Evolutionary conservation across 2,888 invertebrate species (phyloP), one percentile per base, ranked within the genome.

Genomic region (Nomada ruficornis): DNA sequence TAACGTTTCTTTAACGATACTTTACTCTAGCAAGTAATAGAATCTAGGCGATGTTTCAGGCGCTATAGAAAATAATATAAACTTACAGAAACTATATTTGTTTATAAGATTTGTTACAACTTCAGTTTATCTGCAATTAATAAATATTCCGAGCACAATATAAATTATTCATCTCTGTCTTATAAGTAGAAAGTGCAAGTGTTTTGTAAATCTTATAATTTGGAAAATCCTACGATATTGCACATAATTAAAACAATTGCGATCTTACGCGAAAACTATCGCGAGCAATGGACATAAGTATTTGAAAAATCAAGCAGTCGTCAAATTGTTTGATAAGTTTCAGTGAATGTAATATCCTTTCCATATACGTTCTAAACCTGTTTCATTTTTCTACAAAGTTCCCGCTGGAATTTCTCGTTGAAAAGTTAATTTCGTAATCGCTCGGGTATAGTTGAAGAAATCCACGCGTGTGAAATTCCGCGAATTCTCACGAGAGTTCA

Each of bases 381-480:
- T 82, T 80, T 70, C 36, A 64, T 69, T 69, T 63, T 71, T 72
- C 20, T 57, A 18, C 10, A 0, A 20, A 13, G 36, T 5, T 20
- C 64, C 2, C 9, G 65, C 13, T 11, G 42, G 42, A n/a, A 50
- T 65, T 65, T 64, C 63, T 80, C 5, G 20, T 65, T 54, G 54
- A 81, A 74, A 63, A 69, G 29, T 42, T 62, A 70, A 65, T 81
- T 54, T 67, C 64, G n/a, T 52, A 70, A 80, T 80, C 69, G 80
- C 55, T 75, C 68, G 54, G 52, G 47, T 64, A 59, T 60, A 18
- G 29, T 7, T 54, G 59, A 74, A 67, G 68, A 63, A 80, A 68
- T 80, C 57, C 18, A 47, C 42, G 15, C 15, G 44, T 2, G 44
- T 52, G 44, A 44, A 62, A 80, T 72, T 79, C 63, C 55, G 42